Conservation (phyloP, 2,888 invertebrate genomes). For the Laothoe populi region DNA sequence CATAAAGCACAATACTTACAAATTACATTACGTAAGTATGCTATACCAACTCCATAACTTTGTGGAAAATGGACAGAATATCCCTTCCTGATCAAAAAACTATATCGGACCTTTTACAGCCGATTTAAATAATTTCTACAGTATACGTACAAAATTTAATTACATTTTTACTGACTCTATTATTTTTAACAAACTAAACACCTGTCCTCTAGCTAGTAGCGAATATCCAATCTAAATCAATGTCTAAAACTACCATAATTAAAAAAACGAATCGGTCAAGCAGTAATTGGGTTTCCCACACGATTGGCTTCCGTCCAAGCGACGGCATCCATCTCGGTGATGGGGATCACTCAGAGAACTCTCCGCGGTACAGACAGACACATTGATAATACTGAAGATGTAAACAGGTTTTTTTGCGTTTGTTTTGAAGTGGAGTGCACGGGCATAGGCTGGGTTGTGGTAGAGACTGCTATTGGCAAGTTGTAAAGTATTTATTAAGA, state of each 20-base stretch:
- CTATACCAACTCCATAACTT: too few relatives aligned
- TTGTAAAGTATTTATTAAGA: neutral
- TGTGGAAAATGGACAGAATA: too few relatives aligned
- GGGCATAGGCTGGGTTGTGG: neutral
- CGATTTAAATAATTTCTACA: too few relatives aligned
- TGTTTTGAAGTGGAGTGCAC: slow-evolving; percentile 27
- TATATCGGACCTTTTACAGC: too few relatives aligned
- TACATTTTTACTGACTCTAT: too few relatives aligned
- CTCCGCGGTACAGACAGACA: slow-evolving; percentile 26
- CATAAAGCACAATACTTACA: too few relatives aligned
- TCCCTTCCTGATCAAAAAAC: too few relatives aligned
- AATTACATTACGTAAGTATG: too few relatives aligned
- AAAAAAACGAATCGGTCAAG: slow-evolving; percentile 3
- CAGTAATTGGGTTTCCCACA: slow-evolving; percentile 16
- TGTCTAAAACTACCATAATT: neutral
- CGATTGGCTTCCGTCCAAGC: slow-evolving; percentile 23
- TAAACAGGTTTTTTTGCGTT: slow-evolving; percentile 28
- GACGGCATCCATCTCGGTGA: slow-evolving; percentile 20
- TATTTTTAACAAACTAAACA: too few relatives aligned
- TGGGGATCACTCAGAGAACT: slow-evolving; percentile 29
- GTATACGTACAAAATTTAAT: too few relatives aligned
- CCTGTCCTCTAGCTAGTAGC: too few relatives aligned
- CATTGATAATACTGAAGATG: slow-evolving; percentile 28
- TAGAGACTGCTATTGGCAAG: slow-evolving; percentile 2
- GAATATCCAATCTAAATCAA: neutral